Evolutionary conservation across 2,797 vertebrate species (phyloP).

Genomic region (Hemibagrus guttatus): DNA sequence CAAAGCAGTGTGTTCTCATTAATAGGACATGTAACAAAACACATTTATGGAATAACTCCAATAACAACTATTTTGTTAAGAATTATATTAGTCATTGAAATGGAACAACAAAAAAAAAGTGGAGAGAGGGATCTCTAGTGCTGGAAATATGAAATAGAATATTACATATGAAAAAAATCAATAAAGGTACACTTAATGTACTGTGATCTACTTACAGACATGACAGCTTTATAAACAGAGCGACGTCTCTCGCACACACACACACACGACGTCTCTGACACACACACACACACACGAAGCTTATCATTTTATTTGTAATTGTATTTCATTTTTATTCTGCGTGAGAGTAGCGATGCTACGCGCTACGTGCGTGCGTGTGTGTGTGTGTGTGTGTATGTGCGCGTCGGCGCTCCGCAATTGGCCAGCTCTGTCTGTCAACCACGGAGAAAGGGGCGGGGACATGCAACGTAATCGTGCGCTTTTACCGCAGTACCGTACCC

Average conservation of each 20-base stretch:
- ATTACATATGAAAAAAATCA: background rate
- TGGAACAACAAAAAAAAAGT: background rate
- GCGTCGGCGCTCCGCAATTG: background rate
- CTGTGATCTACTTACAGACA: background rate
- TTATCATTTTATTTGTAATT: too few relatives aligned
- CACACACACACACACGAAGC: too few relatives aligned
- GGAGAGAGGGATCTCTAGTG: background rate
- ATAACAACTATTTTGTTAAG: background rate
- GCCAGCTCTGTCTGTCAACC: background rate
- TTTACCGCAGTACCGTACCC: conserved; percentile 62
- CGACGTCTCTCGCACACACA: too few relatives aligned
- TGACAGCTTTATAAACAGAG: background rate
- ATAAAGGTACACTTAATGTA: background rate
- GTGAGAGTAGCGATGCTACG: background rate
- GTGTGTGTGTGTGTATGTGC: background rate
- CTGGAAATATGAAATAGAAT: too few relatives aligned
- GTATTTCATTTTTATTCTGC: background rate
- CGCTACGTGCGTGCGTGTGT: background rate
- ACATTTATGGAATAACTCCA: too few relatives aligned
- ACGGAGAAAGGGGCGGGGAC: background rate
- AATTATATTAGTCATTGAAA: background rate
- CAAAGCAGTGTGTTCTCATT: too few relatives aligned
- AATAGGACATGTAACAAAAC: too few relatives aligned
- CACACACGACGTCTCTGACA: too few relatives aligned
- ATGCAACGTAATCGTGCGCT: conserved; percentile 13